phyloP scores from a whole-genome alignment of 1,140 invertebrate genomes.

The Pemphigus obesinymphae region DNA sequence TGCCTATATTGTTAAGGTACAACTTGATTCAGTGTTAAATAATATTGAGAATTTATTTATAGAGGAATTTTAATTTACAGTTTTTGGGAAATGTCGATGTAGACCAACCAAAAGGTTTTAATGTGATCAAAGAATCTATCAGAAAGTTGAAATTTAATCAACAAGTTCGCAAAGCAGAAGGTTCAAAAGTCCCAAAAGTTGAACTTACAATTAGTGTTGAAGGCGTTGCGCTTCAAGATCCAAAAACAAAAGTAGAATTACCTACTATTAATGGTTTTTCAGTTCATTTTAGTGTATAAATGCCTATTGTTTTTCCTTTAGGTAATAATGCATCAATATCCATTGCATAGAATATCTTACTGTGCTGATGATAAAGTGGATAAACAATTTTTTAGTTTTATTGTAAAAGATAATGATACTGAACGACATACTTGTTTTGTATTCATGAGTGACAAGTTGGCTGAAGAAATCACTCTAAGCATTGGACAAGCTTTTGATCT shows the following conservation, averaged over 20 bases:
- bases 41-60: background rate
- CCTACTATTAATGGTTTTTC: slow-evolving; percentile 2
- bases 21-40: slow-evolving; percentile 44
- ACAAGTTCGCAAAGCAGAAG: slow-evolving; percentile 87
- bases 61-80: slow-evolving; percentile 54
- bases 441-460: slow-evolving; percentile 91
- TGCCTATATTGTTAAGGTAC: slow-evolving; percentile 94
- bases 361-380: slow-evolving; percentile 97
- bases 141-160: slow-evolving; percentile 90
- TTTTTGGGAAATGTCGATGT: slow-evolving; percentile 90
- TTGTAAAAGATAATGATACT: slow-evolving; percentile 77
- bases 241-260: slow-evolving; percentile 59
- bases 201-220: slow-evolving; percentile 90
- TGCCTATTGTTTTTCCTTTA: slow-evolving; percentile 45
- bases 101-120: slow-evolving; percentile 92
- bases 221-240: slow-evolving; percentile 89
- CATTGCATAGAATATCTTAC: slow-evolving; percentile 94
- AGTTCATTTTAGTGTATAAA: background rate
- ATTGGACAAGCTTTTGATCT: slow-evolving; percentile 96
- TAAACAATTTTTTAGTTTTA: slow-evolving; percentile 95
- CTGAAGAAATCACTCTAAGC: slow-evolving; percentile 93
- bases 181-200: slow-evolving; percentile 87
- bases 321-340: slow-evolving; percentile 87
- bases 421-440: slow-evolving; percentile 93
- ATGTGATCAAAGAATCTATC: slow-evolving; percentile 93